phyloP scores from a whole-genome alignment of 1,140 invertebrate species.

The Sarcophaga bullata region DNA sequence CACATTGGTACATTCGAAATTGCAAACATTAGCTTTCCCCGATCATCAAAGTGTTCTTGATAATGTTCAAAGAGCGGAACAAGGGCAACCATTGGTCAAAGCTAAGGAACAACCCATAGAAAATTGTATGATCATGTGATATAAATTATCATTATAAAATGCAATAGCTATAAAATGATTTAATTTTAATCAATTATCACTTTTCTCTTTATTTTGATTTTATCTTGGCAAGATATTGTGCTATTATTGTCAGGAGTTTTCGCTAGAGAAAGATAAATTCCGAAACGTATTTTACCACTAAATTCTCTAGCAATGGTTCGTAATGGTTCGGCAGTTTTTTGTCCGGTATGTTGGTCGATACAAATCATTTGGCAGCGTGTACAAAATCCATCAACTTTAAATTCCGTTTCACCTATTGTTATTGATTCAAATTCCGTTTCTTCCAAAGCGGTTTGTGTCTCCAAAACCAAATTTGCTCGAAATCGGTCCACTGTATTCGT shows the following conservation, averaged over 20 bases:
- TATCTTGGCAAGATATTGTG: conserved; percentile 29
- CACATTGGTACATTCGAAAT: conserved; percentile 71
- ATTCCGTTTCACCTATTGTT: conserved; percentile 71
- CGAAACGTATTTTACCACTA: conserved; percentile 80
- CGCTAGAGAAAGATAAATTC: conserved; percentile 73
- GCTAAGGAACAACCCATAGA: conserved; percentile 67
- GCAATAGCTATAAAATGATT: neutral
- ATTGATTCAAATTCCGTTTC: conserved; percentile 81
- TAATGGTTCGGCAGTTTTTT: conserved; percentile 85
- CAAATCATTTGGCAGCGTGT: conserved; percentile 94
- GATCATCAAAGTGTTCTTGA: conserved; percentile 69
- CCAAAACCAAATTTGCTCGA: conserved; percentile 75
- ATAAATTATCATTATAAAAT: neutral
- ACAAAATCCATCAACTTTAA: conserved; percentile 80
- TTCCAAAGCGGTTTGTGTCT: conserved; percentile 73
- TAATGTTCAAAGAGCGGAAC: conserved; percentile 66
- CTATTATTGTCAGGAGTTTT: neutral
- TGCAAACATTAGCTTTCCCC: conserved; percentile 70
- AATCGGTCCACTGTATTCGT: conserved; percentile 73
- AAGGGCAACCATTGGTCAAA: conserved; percentile 63
- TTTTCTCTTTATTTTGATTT: conserved; percentile 31
- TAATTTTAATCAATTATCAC: conserved; percentile 1
- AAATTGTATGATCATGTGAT: conserved; percentile 63
- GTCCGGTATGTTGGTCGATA: conserved; percentile 85
- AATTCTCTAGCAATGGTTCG: conserved; percentile 79